Percentiles rank a stretch among this genome's conserved stretches.
These are phyloP conservation scores for Lepidotrigona ventralis DNA, from an alignment of 1,140 invertebrate species.

Conservation along the genomic window DNA sequence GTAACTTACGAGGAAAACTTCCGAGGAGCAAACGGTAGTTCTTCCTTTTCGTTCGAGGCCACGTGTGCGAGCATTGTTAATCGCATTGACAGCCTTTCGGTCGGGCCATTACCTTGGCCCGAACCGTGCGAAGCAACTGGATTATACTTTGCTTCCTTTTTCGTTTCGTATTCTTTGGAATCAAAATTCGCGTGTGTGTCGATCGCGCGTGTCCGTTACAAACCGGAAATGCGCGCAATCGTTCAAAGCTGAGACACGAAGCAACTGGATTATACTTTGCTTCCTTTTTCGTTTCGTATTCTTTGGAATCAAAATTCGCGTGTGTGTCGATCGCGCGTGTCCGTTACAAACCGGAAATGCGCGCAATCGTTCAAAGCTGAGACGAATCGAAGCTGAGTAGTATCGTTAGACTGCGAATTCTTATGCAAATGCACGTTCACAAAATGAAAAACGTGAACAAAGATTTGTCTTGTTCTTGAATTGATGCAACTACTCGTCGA, in stretches of 20 bases:
- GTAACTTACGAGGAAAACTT: too few species aligned
- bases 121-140: background rate
- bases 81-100: background rate
- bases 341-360: background rate
- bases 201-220: background rate
- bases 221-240: background rate
- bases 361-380: background rate
- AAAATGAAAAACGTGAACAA: background rate
- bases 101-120: background rate
- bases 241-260: background rate
- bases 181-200: background rate
- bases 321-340: background rate
- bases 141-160: background rate
- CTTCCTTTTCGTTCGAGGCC: background rate
- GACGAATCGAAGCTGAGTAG: background rate
- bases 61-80: background rate
- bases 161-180: background rate
- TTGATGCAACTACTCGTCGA: too few species aligned
- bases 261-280: background rate
- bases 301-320: background rate
- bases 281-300: background rate
- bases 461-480: too few species aligned
- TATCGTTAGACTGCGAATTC: background rate
- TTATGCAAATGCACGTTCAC: background rate
- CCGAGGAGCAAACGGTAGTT: too few species aligned